Evolutionary conservation across 2,797 vertebrate species (phyloP), one percentile per base, ranked within the genome.

Genomic region (Takifugu rubripes): DNA sequence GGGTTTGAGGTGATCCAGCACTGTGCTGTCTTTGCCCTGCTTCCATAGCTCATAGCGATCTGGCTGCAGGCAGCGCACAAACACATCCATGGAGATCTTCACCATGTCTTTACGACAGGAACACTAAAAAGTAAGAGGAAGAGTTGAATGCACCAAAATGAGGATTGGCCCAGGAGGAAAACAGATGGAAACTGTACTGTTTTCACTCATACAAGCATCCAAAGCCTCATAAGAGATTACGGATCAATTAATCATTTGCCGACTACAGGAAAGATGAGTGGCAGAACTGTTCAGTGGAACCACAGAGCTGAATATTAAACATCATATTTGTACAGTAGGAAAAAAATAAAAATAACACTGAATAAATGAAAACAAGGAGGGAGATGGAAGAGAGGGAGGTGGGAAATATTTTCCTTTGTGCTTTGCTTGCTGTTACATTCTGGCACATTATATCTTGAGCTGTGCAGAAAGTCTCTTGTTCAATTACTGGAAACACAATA

Each of bases 51-150:
- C 94, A 0, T 99, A 99, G 45, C 97, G 95, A 3, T 95, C 93
- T 0, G 97, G 97, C 72, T 99, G 97, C 74, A 99, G 91, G 79
- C 94, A 87, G 63, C 96, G 90, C 52, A 99, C 97, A 64, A 99
- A 99, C 57, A 97, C 95, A 0, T 99, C 97, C 97, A 99, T 99
- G 61, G 96, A 98, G 85, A 99, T 99, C 93, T 99, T 99, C 80
- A 99, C 97, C 93, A 95, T 99, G 88, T 99, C 97, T 74, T 96
- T 98, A 31, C 95, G 94, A 75, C 97, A 99, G 0, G 96, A 90
- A 64, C 91, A 93, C 91, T 92, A 49, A 5, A 61, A 47, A 17
- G 50, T 14, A 52, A 21, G 43, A 33, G 29, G 29, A 49, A 10
- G 8, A 60, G 12, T n/a, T 48, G 9, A 21, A 25, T 50, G 16